Evolutionary conservation across 2,797 vertebrate species (phyloP).

Genomic region (Sciurus vulgaris): DNA sequence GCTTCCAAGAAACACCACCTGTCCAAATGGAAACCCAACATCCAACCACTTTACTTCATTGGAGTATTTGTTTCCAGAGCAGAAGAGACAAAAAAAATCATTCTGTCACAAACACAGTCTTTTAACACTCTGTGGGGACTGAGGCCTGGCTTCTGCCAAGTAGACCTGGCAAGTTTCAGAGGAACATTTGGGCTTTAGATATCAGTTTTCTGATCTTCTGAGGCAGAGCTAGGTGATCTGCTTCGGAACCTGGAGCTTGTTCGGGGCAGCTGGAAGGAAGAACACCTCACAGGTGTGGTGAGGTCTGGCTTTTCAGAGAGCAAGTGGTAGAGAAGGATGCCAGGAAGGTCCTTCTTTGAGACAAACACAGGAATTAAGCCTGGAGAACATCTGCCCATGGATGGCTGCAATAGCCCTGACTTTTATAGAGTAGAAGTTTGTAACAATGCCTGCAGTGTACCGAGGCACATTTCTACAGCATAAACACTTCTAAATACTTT

Average conservation of each 20-base stretch:
- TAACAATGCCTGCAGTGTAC: neutral
- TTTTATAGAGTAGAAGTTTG: neutral
- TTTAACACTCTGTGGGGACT: neutral
- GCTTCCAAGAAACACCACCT: slow-evolving; percentile 87
- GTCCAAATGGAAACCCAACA: slow-evolving; percentile 84
- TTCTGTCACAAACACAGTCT: slow-evolving; percentile 52
- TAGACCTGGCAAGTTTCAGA: slow-evolving; percentile 53
- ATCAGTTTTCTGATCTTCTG: slow-evolving; percentile 7
- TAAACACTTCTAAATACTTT: neutral
- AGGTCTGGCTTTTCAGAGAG: neutral
- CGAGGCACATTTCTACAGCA: neutral
- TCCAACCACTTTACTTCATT: neutral
- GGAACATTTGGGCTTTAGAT: slow-evolving; percentile 45
- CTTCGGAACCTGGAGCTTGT: slow-evolving; percentile 27
- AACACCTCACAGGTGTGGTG: neutral
- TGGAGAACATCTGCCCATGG: neutral
- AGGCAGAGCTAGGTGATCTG: neutral
- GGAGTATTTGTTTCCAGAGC: slow-evolving; percentile 63
- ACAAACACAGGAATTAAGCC: neutral
- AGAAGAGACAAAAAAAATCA: slow-evolving; percentile 35
- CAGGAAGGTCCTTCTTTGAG: neutral
- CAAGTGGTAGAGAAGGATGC: neutral
- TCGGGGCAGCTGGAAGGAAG: neutral
- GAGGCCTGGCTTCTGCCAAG: slow-evolving; percentile 48
- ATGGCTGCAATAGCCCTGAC: neutral